Base-by-base conservation (phyloP, 2,797 vertebrate genomes). In the Falco peregrinus region DNA sequence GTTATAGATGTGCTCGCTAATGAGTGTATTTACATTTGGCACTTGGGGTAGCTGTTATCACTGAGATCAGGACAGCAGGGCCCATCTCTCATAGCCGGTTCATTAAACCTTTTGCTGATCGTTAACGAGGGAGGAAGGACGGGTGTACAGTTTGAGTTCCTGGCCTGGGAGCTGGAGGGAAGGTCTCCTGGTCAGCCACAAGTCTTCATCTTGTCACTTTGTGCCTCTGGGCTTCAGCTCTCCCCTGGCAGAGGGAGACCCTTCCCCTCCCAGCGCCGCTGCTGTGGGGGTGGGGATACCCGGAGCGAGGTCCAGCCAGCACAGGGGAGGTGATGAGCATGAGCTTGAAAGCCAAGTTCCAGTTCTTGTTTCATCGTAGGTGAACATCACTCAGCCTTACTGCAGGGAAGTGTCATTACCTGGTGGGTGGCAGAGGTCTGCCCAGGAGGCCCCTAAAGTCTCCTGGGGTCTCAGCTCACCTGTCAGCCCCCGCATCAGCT, bases 221-320 rank as follows among this genome's bases (percentile, higher is more conserved):
- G 56, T 63, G 65, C 25, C 60, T 43, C 61, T 11, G 71, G 50
- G 64, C 17, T 63, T 77, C 79, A 22, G 71, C 56, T 73, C 63
- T 56, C 37, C 35, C 70, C 28, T 13, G 60, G 37, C 39, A 68
- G 28, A 76, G 64, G 47, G 45, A 39, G 28, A 47, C 33, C 9
- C 8, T 67, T 51, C 9, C 41, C 35, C 41, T 51, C 50, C 56
- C 60, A 28, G 41, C 0, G 0, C 51, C 0, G 4, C 43, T 33
- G 51, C 65, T 84, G 37, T 0, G 6, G 43, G 67, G 37, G 19
- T 25, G 5, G 48, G n/a, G 57, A 29, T 35, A 13, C 47, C 4
- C 2, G 1, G 35, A 81, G 70, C 45, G 19, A 51, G 18, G 10
- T 50, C 13, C 1, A 10, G 26, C 48, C 63, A 26, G 53, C 2